phyloP scores from a whole-genome alignment of 2,797 vertebrate genomes.

The Acanthurus lineatus region DNA sequence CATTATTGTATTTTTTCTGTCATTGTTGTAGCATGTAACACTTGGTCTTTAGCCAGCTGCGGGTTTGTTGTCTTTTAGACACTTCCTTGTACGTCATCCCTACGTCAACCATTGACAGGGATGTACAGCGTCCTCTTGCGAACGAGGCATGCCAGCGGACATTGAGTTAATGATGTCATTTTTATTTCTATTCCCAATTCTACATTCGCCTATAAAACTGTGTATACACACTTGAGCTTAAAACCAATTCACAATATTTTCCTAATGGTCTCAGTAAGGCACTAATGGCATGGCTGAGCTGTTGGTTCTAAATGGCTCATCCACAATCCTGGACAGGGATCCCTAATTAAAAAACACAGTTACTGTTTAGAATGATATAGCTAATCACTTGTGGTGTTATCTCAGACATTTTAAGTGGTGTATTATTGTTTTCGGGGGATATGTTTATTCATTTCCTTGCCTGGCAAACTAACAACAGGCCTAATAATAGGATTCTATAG shows the following conservation, averaged over 20 bases:
- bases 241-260: constrained; percentile 35
- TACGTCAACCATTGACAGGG: constrained; percentile 26
- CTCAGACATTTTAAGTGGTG: neutral
- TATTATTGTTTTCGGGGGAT: neutral
- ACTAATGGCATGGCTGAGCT: constrained; percentile 40
- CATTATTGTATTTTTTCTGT: neutral
- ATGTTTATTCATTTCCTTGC: neutral
- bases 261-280: constrained; percentile 25
- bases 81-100: constrained; percentile 62
- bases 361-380: neutral
- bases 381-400: neutral
- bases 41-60: neutral
- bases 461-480: neutral
- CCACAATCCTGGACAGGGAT: constrained; percentile 34
- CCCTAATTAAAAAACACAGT: constrained; percentile 34
- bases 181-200: neutral
- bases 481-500: neutral
- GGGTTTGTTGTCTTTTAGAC: neutral
- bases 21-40: neutral
- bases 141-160: neutral
- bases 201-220: too few relatives aligned
- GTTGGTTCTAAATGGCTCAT: constrained; percentile 47
- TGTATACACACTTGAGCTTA: constrained; percentile 8
- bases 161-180: constrained; percentile 60
- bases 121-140: constrained; percentile 65